Evolutionary conservation across 1,140 invertebrate genomes (phyloP).

Genomic region (Drosophila pseudoobscura): DNA sequence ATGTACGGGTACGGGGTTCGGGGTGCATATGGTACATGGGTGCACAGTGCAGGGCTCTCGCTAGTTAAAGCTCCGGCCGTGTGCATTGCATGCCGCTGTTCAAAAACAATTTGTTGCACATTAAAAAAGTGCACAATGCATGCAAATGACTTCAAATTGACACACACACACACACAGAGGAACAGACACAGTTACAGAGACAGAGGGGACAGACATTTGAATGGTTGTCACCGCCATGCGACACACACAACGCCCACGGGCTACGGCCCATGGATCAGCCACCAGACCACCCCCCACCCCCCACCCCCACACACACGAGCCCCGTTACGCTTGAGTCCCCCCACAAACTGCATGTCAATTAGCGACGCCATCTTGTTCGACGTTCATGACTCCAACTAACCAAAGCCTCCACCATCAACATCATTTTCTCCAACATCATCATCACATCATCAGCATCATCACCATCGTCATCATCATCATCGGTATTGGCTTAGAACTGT

Average conservation of each 20-base stretch:
- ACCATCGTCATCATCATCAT: constrained; percentile 16
- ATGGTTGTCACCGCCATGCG: constrained; percentile 26
- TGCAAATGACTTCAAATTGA: constrained; percentile 79
- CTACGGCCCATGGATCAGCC: too few relatives aligned
- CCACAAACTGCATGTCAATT: constrained; percentile 64
- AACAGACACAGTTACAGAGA: too few relatives aligned
- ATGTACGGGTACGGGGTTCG: constrained; percentile 3
- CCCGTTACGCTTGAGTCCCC: constrained; percentile 62
- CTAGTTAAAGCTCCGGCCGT: constrained; percentile 1
- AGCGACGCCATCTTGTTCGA: constrained; percentile 68
- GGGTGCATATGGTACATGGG: constrained; percentile 17
- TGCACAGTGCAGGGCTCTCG: too few relatives aligned
- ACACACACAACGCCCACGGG: constrained; percentile 11
- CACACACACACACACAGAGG: constrained; percentile 16
- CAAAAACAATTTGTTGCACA: constrained; percentile 79
- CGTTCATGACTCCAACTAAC: constrained; percentile 57
- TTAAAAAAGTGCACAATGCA: constrained; percentile 74
- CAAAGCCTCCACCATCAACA: constrained; percentile 29
- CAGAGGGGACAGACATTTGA: too few relatives aligned
- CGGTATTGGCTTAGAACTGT: constrained; percentile 2
- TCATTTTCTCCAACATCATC: constrained; percentile 1
- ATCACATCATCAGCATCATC: neutral
- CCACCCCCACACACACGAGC: constrained; percentile 9
- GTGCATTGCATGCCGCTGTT: constrained; percentile 72
- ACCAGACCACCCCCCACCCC: neutral